Evolutionary conservation across 1,140 invertebrate genomes (phyloP).

Genomic region (Drosophila sp.): DNA sequence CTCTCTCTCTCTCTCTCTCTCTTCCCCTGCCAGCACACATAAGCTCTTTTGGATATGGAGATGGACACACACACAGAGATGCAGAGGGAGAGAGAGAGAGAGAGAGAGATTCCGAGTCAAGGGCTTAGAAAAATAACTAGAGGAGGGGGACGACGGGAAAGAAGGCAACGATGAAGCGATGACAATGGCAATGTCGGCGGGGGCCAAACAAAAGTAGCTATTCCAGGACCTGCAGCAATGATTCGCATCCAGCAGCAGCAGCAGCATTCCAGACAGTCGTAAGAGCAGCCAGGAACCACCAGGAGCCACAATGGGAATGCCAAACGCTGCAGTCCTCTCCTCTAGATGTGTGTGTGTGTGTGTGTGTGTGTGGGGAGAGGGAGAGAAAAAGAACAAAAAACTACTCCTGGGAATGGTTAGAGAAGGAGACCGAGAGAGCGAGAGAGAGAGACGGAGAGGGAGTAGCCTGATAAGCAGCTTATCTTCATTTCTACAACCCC

Average conservation of each 20-base stretch:
- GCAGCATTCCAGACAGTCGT: slow-evolving; percentile 33
- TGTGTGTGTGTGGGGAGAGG: slow-evolving; percentile 23
- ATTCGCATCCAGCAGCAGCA: slow-evolving; percentile 40
- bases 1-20: neutral
- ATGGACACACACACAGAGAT: neutral
- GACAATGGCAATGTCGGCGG: slow-evolving; percentile 52
- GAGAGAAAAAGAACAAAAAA: slow-evolving; percentile 31
- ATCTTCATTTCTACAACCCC: slow-evolving; percentile 79
- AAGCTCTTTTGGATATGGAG: slow-evolving; percentile 3
- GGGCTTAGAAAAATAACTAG: slow-evolving; percentile 45
- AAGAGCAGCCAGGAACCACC: slow-evolving; percentile 39
- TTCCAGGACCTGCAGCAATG: slow-evolving; percentile 34
- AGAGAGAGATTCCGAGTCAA: slow-evolving; percentile 12
- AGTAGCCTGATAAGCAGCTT: slow-evolving; percentile 81
- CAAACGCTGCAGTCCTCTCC: slow-evolving; percentile 45
- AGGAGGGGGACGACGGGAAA: slow-evolving; percentile 3
- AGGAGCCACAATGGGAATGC: slow-evolving; percentile 49
- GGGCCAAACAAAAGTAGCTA: slow-evolving; percentile 50
- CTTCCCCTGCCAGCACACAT: neutral
- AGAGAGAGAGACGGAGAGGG: slow-evolving; percentile 27
- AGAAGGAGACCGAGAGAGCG: neutral
- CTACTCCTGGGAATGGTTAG: slow-evolving; percentile 9
- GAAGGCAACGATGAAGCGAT: slow-evolving; percentile 16
- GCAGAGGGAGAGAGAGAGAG: too few species aligned
- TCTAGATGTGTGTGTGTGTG: neutral